Evolutionary conservation across 1,140 invertebrate species (phyloP).

Genomic region (Probaryconus sp.): DNA sequence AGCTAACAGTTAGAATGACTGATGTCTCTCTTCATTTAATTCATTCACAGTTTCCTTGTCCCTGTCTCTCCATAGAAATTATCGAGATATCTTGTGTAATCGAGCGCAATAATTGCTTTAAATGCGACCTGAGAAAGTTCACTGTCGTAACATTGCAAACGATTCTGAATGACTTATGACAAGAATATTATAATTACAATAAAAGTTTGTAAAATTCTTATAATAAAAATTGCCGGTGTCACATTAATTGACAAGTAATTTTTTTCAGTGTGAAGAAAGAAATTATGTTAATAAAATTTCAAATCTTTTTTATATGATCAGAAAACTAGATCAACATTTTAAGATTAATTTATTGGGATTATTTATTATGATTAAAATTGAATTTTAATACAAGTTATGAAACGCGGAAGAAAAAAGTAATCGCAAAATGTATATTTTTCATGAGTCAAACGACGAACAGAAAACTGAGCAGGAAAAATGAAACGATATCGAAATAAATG

Average conservation of each 20-base stretch:
- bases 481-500: constrained; percentile 8
- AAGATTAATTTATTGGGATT: too few relatives aligned
- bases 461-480: constrained; percentile 4
- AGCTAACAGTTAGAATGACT: background rate
- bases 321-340: too few relatives aligned
- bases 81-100: constrained; percentile 7
- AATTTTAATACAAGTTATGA: too few relatives aligned
- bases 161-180: background rate
- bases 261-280: too few relatives aligned
- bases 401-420: too few relatives aligned
- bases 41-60: background rate
- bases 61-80: background rate
- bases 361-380: too few relatives aligned
- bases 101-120: constrained; percentile 13
- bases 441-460: constrained; percentile 1
- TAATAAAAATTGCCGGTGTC: too few relatives aligned
- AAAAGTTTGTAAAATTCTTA: too few relatives aligned
- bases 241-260: too few relatives aligned
- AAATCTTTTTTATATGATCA: too few relatives aligned
- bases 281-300: too few relatives aligned
- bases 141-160: background rate
- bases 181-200: too few relatives aligned
- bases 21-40: background rate
- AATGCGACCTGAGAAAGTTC: background rate
- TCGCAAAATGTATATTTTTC: background rate